Evolutionary conservation across 2,797 vertebrate species (phyloP), one percentile per base, ranked within the genome.

Genomic region (Rhinichthys osculus): DNA sequence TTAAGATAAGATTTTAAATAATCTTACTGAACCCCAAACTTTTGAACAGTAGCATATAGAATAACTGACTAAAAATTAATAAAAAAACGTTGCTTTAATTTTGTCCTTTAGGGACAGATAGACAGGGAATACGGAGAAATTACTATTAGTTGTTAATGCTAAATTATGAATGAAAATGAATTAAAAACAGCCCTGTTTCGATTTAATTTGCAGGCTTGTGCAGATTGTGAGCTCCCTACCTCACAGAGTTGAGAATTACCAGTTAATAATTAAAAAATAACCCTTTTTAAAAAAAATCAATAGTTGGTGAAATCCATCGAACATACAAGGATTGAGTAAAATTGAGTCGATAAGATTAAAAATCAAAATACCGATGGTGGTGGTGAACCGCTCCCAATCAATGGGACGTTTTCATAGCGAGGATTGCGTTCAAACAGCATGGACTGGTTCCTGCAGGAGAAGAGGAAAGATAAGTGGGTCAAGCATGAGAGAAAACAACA

Each of bases 371-470:
- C 98, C 96, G 96, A 98, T 86, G 98, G 98, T 1, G 98, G 98
- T 0, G 97, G 98, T 14, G 98, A 98, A 89, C 96, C 97, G 94
- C 98, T 96, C 90, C 98, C 97, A 81, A 99, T 99, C 88, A 99
- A 96, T 0, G 98, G 97, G 82, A 97, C 97, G 4, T 98, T 99
- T 94, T 99, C 98, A 4, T 99, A 99, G 81, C 97, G 97, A 0
- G 98, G 98, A 90, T 96, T 98, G 85, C 97, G 97, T 78, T 97
- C 97, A 0, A 98, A 99, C 88, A 99, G 96, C 94, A 96, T 95
- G 0, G 97, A 96, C 89, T 99, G 98, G 94, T 99, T 99, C 98
- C 98, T 99, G 92, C 1, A 85, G 38, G 62, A 85, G 11, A 72
- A 70, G 42, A 78, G 19, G 13, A 85, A 44, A 78, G 30, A 70